Evolutionary conservation across 2,113 vertebrate species (phyloP).

Genomic region (Engraulis encrasicolus): DNA sequence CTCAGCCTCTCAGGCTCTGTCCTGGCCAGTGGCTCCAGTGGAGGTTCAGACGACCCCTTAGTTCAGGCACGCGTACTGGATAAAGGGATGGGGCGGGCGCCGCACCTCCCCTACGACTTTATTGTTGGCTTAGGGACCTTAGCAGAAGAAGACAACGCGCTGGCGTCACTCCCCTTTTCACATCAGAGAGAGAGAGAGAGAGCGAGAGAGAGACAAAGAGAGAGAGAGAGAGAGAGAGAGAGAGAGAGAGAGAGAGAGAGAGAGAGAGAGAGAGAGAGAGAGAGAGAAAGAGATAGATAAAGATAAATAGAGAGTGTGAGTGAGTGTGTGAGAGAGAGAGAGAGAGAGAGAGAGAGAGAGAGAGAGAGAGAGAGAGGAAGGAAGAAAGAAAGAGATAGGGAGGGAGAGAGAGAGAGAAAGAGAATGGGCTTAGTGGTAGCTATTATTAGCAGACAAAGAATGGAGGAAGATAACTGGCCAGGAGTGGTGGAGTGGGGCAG

Average conservation of each 20-base stretch:
- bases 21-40: constrained; percentile 36
- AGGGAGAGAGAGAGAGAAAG: constrained; percentile 48
- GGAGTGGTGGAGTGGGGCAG: not conserved
- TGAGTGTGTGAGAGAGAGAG: constrained; percentile 53
- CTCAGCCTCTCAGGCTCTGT: constrained; percentile 26
- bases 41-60: not conserved
- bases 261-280: constrained; percentile 58
- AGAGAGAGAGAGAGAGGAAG: constrained; percentile 51
- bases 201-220: too few relatives aligned
- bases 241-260: constrained; percentile 55
- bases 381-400: constrained; percentile 57
- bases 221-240: constrained; percentile 61
- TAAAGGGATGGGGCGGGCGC: constrained; percentile 56
- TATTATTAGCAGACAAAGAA: constrained; percentile 47
- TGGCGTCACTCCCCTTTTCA: constrained; percentile 59
- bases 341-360: constrained; percentile 50
- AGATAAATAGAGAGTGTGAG: constrained; percentile 56
- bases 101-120: constrained; percentile 59
- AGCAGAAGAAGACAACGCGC: constrained; percentile 64
- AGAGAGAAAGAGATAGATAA: too few relatives aligned
- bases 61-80: constrained; percentile 51
- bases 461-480: constrained; percentile 2
- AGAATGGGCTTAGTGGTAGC: constrained; percentile 45
- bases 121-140: constrained; percentile 55
- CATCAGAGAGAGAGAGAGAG: constrained; percentile 55